phyloP scores from a whole-genome alignment of 2,888 invertebrate genomes.

The Polylopha cassiicola region DNA sequence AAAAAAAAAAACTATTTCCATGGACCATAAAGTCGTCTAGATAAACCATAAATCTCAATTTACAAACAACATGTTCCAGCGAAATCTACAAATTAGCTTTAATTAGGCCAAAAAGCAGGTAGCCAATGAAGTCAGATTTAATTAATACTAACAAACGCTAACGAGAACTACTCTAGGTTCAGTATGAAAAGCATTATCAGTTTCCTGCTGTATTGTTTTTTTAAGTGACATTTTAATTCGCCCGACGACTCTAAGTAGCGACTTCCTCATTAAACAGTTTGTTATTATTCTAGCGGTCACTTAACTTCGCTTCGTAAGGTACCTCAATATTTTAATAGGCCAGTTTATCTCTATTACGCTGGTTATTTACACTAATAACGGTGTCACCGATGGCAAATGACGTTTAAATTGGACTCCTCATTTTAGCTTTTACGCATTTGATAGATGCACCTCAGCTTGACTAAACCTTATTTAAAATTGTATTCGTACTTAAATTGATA shows the following conservation, averaged over 20 bases:
- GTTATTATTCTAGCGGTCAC: slow-evolving; percentile 57
- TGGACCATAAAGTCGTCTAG: too few relatives aligned
- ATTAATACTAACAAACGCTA: slow-evolving; percentile 43
- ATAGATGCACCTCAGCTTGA: slow-evolving; percentile 21
- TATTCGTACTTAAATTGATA: too few relatives aligned
- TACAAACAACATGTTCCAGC: too few relatives aligned
- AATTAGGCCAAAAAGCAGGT: slow-evolving; percentile 21
- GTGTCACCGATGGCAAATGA: slow-evolving; percentile 35
- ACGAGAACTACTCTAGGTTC: slow-evolving; percentile 65
- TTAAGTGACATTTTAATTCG: slow-evolving; percentile 70
- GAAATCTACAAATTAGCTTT: slow-evolving; percentile 22
- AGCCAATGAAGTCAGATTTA: slow-evolving; percentile 29
- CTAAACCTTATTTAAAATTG: too few relatives aligned
- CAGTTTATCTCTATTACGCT: slow-evolving; percentile 44
- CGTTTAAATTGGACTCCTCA: slow-evolving; percentile 34
- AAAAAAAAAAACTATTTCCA: too few relatives aligned
- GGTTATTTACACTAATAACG: slow-evolving; percentile 27
- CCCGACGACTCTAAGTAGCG: slow-evolving; percentile 59
- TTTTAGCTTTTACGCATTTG: slow-evolving; percentile 31
- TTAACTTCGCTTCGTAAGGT: slow-evolving; percentile 42
- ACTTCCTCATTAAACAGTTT: slow-evolving; percentile 73
- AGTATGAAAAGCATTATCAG: slow-evolving; percentile 62
- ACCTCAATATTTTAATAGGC: slow-evolving; percentile 53
- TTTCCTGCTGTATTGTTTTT: slow-evolving; percentile 64
- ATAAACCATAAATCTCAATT: too few relatives aligned